Conservation (phyloP, 1,140 invertebrate species). For the Drosophila jambulina region DNA sequence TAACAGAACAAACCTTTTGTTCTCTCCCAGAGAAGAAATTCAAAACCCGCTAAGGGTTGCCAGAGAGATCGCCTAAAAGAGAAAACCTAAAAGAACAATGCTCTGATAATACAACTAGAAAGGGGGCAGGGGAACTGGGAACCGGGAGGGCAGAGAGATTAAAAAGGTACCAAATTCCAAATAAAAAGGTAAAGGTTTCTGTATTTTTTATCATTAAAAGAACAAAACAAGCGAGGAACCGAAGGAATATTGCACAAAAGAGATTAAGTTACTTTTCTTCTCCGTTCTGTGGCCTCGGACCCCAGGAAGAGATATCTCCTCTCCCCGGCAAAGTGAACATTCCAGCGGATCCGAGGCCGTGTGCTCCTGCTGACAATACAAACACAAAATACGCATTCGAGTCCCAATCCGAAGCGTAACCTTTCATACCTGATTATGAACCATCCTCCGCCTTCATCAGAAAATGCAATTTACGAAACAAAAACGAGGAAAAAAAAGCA, state of each 20-base stretch:
- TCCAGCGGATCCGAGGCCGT: conserved; percentile 34
- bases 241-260: conserved; percentile 77
- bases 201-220: conserved; percentile 82
- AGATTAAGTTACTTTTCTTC: conserved; percentile 78
- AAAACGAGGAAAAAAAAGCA: conserved; percentile 38
- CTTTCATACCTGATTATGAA: conserved; percentile 82
- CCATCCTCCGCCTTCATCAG: conserved; percentile 65
- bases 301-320: conserved; percentile 48
- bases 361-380: conserved; percentile 60
- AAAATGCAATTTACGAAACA: conserved; percentile 83
- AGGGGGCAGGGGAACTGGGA: not conserved
- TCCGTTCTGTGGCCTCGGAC: not conserved
- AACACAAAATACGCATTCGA: conserved; percentile 37
- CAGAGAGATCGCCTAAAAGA: conserved; percentile 24
- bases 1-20: conserved; percentile 62
- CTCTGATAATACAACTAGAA: conserved; percentile 71
- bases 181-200: conserved; percentile 80
- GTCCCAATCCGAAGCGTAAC: conserved; percentile 65
- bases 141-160: conserved; percentile 53
- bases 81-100: conserved; percentile 76
- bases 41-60: conserved; percentile 75
- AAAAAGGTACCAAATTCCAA: conserved; percentile 83
- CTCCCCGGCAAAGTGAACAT: conserved; percentile 72
- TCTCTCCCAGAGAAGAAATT: conserved; percentile 62
- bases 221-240: conserved; percentile 65